Evolutionary conservation across 2,888 invertebrate genomes (phyloP), one percentile per base, ranked within the genome.

Genomic region (Polydrusus tereticollis): DNA sequence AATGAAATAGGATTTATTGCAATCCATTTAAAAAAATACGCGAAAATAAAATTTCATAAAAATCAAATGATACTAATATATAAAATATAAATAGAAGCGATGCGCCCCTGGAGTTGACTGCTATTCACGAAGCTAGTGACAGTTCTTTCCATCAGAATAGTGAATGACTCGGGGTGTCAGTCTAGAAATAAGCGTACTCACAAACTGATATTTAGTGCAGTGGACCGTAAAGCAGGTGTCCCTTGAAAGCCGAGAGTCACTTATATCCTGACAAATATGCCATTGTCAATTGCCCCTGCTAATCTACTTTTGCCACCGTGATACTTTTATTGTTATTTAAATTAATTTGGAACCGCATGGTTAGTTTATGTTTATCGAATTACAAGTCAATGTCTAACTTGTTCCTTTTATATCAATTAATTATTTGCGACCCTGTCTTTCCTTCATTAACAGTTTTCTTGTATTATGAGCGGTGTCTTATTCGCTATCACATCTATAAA

Each of bases 181-280:
- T 83, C 82, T 82, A 81, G 81, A 83, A 84, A 84, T 83, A 81
- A 83, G 80, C 80, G 80, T 77, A 68, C 68, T 71, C 80, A 81
- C 82, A 83, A 84, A 85, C 82, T 83, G 82, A 83, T 81, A 83
- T 84, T 85, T 84, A 84, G 85, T 83, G 82, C 84, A 85, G 77
- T 84, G 82, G 82, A 82, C 83, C 82, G 82, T 82, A 82, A 85
- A 83, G 83, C 84, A 84, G 85, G 85, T 85, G 85, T 84, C 57
- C 67, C 70, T 62, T 63, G 58, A 67, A 67, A 59, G 81, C 83
- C 78, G 79, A 66, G 82, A 84, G 83, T 84, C 84, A 84, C 84
- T 84, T 83, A 83, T 81, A 79, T 80, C 75, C 80, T 82, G 82
- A 83, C 82, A 83, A 83, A 83, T 83, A 82, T 77, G 75, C 76